Evolutionary conservation across 2,888 invertebrate genomes (phyloP).

Genomic region (Strigamia maritima): DNA sequence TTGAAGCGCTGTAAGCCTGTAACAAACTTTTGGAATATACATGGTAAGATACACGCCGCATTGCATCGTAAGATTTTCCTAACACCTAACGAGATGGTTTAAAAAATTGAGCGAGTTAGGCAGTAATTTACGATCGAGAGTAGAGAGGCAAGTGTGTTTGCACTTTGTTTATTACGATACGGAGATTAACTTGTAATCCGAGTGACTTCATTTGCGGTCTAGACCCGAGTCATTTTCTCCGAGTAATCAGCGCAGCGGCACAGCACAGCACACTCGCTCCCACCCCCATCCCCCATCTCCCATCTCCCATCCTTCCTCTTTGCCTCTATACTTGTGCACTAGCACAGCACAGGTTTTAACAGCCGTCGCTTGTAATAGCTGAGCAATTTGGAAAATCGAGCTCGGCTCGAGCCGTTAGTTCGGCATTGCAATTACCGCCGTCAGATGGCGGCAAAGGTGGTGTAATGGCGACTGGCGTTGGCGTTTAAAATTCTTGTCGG

Average conservation of each 20-base stretch:
- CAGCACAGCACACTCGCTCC: not conserved
- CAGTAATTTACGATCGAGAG: not conserved
- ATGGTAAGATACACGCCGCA: too few species aligned
- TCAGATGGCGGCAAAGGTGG: not conserved
- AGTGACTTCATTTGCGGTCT: not conserved
- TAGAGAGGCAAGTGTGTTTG: not conserved
- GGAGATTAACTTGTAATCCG: conserved; percentile 4
- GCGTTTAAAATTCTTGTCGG: not conserved
- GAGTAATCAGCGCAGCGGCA: not conserved
- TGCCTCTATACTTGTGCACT: not conserved
- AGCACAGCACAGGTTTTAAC: not conserved
- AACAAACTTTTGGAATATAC: too few species aligned
- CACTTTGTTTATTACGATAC: conserved; percentile 4
- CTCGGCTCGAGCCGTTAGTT: not conserved
- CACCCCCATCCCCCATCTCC: too few species aligned
- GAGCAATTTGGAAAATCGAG: not conserved
- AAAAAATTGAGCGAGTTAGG: not conserved
- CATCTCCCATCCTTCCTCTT: not conserved
- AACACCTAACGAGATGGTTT: not conserved
- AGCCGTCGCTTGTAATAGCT: not conserved
- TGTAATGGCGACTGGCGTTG: not conserved
- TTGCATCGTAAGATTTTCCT: not conserved
- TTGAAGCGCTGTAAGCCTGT: too few species aligned
- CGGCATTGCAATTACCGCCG: not conserved
- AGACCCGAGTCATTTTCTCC: not conserved